These are phyloP conservation scores for Rhinopomastus cyanomelas DNA, from an alignment of 2,113 vertebrate species.

Conservation along the genomic window DNA sequence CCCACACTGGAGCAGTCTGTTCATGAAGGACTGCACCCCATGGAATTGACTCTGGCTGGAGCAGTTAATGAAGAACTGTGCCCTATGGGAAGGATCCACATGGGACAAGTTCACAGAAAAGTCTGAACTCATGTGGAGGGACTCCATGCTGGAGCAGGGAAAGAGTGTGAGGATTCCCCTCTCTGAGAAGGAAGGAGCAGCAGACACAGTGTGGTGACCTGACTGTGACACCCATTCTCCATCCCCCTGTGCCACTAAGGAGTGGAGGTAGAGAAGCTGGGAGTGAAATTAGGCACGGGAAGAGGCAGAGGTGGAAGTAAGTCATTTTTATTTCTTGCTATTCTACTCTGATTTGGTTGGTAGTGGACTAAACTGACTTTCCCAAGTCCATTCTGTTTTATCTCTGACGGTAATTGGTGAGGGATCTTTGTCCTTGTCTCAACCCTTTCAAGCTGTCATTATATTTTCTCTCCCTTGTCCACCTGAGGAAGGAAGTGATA, in stretches of 20 bases:
- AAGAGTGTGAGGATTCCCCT: neutral
- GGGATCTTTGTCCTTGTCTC: neutral
- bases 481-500: neutral
- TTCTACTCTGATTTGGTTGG: neutral
- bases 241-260: fast-evolving
- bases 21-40: neutral
- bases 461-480: neutral
- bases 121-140: neutral
- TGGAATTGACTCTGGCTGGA: neutral
- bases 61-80: neutral
- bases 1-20: neutral
- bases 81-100: no score
- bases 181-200: neutral
- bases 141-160: neutral
- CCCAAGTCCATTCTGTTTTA: fast-evolving
- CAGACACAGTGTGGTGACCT: neutral
- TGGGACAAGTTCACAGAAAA: neutral
- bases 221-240: neutral
- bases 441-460: neutral
- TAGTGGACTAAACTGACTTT: neutral
- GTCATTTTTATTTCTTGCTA: neutral
- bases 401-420: fast-evolving
- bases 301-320: neutral
- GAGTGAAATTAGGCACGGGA: neutral
- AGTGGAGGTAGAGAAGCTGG: neutral